Conservation (phyloP, 2,888 invertebrate genomes). For the Cybosia mesomella region DNA sequence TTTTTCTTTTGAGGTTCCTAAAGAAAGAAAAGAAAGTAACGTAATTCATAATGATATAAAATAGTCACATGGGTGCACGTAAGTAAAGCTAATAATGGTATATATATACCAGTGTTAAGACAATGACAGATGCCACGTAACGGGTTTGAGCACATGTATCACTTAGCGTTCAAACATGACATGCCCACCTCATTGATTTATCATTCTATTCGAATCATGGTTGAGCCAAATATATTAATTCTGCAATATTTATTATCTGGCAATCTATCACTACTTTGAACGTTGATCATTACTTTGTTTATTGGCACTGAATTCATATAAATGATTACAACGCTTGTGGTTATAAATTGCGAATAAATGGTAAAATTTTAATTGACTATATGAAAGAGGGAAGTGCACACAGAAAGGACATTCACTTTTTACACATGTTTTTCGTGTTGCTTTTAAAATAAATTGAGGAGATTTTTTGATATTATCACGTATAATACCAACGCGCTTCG, state of each 20-base stretch:
- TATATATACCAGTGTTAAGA: too few relatives aligned
- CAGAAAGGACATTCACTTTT: too few relatives aligned
- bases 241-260: neutral
- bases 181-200: conserved; percentile 21
- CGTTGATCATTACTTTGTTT: neutral
- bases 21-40: neutral
- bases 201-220: neutral
- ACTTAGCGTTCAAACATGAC: conserved; percentile 10
- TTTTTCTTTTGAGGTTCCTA: too few relatives aligned
- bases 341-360: neutral
- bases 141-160: conserved; percentile 12
- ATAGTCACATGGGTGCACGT: neutral
- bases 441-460: too few relatives aligned
- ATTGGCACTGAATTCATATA: neutral
- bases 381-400: neutral
- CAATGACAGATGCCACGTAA: conserved; percentile 18
- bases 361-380: neutral
- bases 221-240: neutral
- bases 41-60: too few relatives aligned
- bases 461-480: too few relatives aligned
- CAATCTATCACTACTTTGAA: conserved; percentile 1
- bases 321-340: neutral
- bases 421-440: neutral
- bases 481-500: neutral
- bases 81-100: neutral